Percentiles rank a stretch among this genome's conserved stretches.
phyloP scores from a whole-genome alignment of 2,888 invertebrate genomes.

The Synanthedon tipuliformis region DNA sequence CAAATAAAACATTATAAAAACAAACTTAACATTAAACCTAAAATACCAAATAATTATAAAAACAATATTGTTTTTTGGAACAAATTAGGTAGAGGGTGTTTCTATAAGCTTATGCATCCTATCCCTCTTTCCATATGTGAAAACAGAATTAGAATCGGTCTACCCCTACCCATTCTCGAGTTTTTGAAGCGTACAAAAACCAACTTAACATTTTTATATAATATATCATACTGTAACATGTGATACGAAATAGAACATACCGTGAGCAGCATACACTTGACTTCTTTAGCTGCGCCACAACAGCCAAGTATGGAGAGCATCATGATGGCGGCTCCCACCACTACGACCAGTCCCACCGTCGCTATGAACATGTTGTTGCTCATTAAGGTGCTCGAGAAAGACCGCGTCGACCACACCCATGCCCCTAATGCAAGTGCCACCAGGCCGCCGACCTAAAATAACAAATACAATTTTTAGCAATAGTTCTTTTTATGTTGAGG shows the following conservation, averaged over 20 bases:
- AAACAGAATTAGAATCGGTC: too few species aligned
- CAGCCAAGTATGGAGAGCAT: conserved; percentile 91
- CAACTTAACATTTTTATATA: neutral
- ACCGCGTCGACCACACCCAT: conserved; percentile 87
- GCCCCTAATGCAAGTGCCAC: conserved; percentile 82
- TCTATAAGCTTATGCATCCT: too few species aligned
- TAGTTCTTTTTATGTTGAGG: too few species aligned
- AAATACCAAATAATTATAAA: too few species aligned
- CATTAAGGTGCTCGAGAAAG: conserved; percentile 85
- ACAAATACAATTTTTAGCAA: too few species aligned
- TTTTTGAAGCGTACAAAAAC: too few species aligned
- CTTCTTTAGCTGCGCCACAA: conserved; percentile 92
- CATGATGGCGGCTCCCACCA: conserved; percentile 83
- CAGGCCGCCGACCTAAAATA: conserved; percentile 79
- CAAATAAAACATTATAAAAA: too few species aligned
- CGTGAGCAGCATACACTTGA: conserved; percentile 92
- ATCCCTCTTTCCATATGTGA: too few species aligned
- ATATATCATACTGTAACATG: neutral
- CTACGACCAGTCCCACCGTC: conserved; percentile 85
- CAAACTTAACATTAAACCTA: too few species aligned
- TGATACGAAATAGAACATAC: conserved; percentile 62
- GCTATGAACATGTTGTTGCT: conserved; percentile 90
- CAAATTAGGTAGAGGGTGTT: too few species aligned
- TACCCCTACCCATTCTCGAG: too few species aligned
- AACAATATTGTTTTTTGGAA: too few species aligned